Evolutionary conservation across 2,797 vertebrate species (phyloP).

Genomic region (Margarornis squamiger): DNA sequence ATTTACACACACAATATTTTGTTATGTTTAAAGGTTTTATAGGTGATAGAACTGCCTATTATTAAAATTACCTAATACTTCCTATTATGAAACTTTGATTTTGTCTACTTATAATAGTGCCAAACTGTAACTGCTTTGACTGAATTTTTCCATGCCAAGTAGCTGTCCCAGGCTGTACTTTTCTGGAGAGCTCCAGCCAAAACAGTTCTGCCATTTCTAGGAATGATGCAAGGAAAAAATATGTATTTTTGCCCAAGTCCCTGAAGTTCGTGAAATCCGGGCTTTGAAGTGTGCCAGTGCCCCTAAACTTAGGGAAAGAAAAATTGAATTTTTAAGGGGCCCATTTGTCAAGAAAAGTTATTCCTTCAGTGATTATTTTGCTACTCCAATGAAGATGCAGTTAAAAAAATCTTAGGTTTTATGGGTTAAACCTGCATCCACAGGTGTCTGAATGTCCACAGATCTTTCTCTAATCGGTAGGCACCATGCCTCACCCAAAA

Average conservation of each 20-base stretch:
- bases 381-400: background rate
- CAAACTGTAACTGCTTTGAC: constrained; percentile 52
- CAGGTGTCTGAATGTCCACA: background rate
- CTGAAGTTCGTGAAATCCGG: background rate
- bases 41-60: constrained; percentile 53
- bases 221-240: constrained; percentile 40
- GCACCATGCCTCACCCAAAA: background rate
- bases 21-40: constrained; percentile 42
- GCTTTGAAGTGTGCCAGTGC: background rate
- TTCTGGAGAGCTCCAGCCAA: constrained; percentile 33
- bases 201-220: constrained; percentile 46
- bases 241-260: background rate
- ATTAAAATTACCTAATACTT: constrained; percentile 65
- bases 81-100: constrained; percentile 63
- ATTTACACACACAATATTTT: constrained; percentile 52
- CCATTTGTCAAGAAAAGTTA: background rate
- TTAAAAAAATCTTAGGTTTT: background rate
- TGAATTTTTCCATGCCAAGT: constrained; percentile 52
- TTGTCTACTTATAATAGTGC: constrained; percentile 9
- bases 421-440: background rate
- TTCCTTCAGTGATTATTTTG: background rate
- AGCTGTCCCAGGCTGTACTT: constrained; percentile 35
- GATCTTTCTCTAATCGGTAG: background rate
- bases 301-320: background rate
- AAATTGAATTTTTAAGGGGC: background rate